These are phyloP conservation scores for Ceratotherium simum DNA, from an alignment of 2,113 vertebrate species.

Conservation along the genomic window DNA sequence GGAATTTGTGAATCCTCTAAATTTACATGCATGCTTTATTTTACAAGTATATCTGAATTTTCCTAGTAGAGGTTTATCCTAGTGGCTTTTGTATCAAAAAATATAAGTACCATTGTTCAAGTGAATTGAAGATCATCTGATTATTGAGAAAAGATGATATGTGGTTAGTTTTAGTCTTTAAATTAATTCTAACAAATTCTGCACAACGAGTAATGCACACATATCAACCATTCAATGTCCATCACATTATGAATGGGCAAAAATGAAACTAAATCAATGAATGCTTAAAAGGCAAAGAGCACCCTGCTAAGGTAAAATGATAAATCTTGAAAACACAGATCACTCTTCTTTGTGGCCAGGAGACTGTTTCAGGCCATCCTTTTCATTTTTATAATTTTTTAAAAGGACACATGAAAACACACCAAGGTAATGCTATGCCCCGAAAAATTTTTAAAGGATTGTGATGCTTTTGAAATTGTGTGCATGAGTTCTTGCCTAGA, in stretches of 20 bases:
- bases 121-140: background rate
- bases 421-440: slow-evolving; percentile 55
- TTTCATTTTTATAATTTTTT: slow-evolving; percentile 79
- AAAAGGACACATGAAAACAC: slow-evolving; percentile 68
- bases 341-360: slow-evolving; percentile 45
- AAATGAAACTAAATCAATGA: slow-evolving; percentile 70
- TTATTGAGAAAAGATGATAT: background rate
- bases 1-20: background rate
- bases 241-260: slow-evolving; percentile 56
- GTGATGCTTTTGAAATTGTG: slow-evolving; percentile 86
- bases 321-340: slow-evolving; percentile 46
- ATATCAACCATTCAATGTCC: slow-evolving; percentile 19
- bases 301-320: slow-evolving; percentile 47
- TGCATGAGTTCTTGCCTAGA: slow-evolving; percentile 85
- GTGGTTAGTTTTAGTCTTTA: background rate
- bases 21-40: background rate
- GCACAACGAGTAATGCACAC: background rate
- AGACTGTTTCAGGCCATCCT: slow-evolving; percentile 55
- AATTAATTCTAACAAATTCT: slow-evolving; percentile 43
- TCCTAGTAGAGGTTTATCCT: background rate
- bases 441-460: slow-evolving; percentile 60
- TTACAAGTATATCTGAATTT: background rate
- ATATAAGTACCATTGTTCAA: background rate
- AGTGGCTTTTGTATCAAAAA: background rate
- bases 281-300: slow-evolving; percentile 71